Base-by-base conservation (phyloP, 2,113 vertebrate species). In the Pongo pygmaeus region DNA sequence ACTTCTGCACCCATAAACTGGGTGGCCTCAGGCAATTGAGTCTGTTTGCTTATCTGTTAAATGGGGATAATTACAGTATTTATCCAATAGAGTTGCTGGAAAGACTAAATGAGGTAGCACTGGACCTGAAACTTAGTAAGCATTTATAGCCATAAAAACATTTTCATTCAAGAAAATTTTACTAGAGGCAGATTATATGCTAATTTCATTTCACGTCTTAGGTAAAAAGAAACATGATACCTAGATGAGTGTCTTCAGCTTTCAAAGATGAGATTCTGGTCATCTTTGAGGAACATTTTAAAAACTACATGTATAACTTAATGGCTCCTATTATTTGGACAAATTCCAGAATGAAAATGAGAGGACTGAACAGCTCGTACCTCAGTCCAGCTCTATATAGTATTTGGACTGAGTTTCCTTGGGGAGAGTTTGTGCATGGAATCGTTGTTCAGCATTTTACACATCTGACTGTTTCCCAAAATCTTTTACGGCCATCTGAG, bases 341-440 rank as follows among this genome's bases (percentile, higher is more conserved):
- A 92, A 35, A 77, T 87, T 92, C 75, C 91, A 90, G 80, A 23
- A 87, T 84, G 77, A 64, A 89, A 85, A 96, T n/a, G 4, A 91
- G 81, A 95, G 69, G n/a, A 11, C 5, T 17, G 52, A n/a, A 27
- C 78, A 93, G 81, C 4, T 22, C 38, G 50, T 40, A 16, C 79
- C 48, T 7, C 25, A 25, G 35, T 40, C 59, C 50, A 50, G 43
- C 78, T 77, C 72, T 59, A 1, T 38, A 8, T 40, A 74, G 75
- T 32, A 48, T 18, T 48, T 84, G 48, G 52, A 46, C 43, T 80
- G 59, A 16, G 27, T 75, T 74, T 92, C 59, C 46, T 79, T 52
- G 27, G 59, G 72, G 75, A 55, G 40, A 89, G 38, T 22, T 40
- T 94, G 83, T 84, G 5, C 32, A 1, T 50, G 12, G 55, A 27